Evolutionary conservation across 2,113 vertebrate species (phyloP), one percentile per base, ranked within the genome.

Genomic region (Crocuta crocuta): DNA sequence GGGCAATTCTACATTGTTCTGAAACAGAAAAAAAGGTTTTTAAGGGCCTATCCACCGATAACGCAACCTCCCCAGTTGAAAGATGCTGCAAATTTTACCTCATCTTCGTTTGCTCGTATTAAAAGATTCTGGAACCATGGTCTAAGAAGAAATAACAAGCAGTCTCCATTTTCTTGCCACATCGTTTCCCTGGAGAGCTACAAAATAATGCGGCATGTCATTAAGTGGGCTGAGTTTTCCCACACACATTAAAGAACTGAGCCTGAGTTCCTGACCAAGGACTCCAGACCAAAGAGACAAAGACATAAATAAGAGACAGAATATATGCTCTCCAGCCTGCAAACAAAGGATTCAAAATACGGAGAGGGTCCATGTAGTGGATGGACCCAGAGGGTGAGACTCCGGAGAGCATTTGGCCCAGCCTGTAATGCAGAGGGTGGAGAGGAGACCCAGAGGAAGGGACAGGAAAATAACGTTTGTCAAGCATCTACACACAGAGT

Each of bases 161-260:
- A 66, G 17, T 84, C 33, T 81, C 63, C 43, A 48, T 85, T 96
- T 94, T 87, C 87, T 81, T 80, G 53, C 28, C 65, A 93, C 89
- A 85, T 31, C 66, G 61, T 80, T 26, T 15, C 26, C 71, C 50
- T 26, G 9, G 19, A 93, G 93, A 94, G 24, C 65, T 76, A 94
- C 61, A 66, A 83, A 94, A 53, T 93, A 76, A 93, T 85, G 82
- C 15, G 76, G 78, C 65, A 78, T 89, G 83, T 93, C 45, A 93
- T 91, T 85, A 91, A 91, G 65, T 74, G 68, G 95, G 83, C n/a
- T 83, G 87, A 89, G 66, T 91, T 93, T 96, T 96, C 89, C 85
- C 96, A 97, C 6, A 89, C 70, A 93, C 10, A 2, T 91, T 87
- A 94, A 76, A 74, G 81, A 93, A 96, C 26, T 88, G 90, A 93